Percentiles rank a stretch among this genome's conserved stretches.
Conservation (phyloP, 2,113 vertebrate species). For the Thamnophis sirtalis region DNA sequence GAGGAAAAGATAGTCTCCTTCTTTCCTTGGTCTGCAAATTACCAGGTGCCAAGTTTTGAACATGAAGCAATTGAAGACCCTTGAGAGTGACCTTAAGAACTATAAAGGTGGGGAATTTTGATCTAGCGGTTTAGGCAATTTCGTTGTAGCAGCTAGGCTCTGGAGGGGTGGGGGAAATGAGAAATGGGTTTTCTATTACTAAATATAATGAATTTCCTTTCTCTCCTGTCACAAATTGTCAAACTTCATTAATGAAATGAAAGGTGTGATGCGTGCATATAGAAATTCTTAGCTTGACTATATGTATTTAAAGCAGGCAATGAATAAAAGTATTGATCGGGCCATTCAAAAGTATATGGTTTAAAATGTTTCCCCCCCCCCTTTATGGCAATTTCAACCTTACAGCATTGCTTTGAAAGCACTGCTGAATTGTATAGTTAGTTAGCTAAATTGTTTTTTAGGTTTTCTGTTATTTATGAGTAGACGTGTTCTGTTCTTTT, state of each 20-base stretch:
- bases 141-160: slow-evolving; percentile 57
- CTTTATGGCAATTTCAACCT: slow-evolving; percentile 24
- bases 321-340: background rate
- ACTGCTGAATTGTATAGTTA: background rate
- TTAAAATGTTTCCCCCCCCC: slow-evolving; percentile 9
- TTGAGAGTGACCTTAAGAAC: slow-evolving; percentile 67
- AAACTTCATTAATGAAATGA: slow-evolving; percentile 72
- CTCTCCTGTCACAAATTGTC: slow-evolving; percentile 75
- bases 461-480: background rate
- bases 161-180: slow-evolving; percentile 65
- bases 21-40: slow-evolving; percentile 69
- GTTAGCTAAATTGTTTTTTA: background rate
- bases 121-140: slow-evolving; percentile 70
- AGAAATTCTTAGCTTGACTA: slow-evolving; percentile 39
- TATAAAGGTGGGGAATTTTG: slow-evolving; percentile 59
- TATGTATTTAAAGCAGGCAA: slow-evolving; percentile 16
- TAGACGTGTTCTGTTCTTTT: background rate
- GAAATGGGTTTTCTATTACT: slow-evolving; percentile 77
- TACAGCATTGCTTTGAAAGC: background rate
- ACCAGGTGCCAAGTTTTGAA: slow-evolving; percentile 66
- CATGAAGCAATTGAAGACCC: slow-evolving; percentile 73
- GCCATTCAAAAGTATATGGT: background rate
- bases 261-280: slow-evolving; percentile 43
- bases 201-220: slow-evolving; percentile 80
- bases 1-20: slow-evolving; percentile 63